Evolutionary conservation across 2,113 vertebrate genomes (phyloP).

Genomic region (Sula dactylatra): DNA sequence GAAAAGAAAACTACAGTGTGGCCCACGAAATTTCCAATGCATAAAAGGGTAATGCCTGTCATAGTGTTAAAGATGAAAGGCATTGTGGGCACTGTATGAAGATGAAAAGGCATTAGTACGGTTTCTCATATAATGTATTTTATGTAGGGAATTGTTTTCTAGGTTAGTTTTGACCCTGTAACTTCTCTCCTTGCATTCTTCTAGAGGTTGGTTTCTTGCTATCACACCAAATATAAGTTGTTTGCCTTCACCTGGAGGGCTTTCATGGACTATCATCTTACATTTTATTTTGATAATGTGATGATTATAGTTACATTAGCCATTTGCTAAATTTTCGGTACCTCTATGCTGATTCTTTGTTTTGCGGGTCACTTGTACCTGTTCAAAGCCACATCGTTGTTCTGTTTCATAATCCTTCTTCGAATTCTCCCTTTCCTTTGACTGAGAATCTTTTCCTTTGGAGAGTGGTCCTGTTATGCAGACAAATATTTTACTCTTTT

Average conservation of each 20-base stretch:
- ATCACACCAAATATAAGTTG: neutral
- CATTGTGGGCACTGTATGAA: neutral
- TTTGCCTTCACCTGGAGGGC: neutral
- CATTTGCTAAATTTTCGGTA: neutral
- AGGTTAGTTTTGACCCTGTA: neutral
- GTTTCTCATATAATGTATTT: neutral
- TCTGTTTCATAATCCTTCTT: neutral
- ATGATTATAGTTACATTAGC: neutral
- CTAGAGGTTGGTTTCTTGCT: neutral
- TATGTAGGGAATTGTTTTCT: neutral
- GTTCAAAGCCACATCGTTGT: neutral
- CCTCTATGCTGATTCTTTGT: neutral
- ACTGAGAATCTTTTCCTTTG: neutral
- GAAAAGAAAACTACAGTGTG: neutral
- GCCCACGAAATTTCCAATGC: neutral
- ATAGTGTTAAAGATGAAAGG: neutral
- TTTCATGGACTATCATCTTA: neutral
- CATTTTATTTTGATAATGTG: slow-evolving; percentile 13
- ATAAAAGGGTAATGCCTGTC: neutral
- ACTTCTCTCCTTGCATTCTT: neutral
- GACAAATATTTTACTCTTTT: neutral
- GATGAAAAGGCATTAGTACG: neutral
- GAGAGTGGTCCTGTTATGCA: neutral
- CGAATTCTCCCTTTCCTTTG: neutral
- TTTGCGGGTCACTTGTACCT: neutral